A percentile compares a stretch with the other conserved stretches of the same genome.
phyloP scores from a whole-genome alignment of 2,888 invertebrate genomes.

The Euplagia quadripunctaria region DNA sequence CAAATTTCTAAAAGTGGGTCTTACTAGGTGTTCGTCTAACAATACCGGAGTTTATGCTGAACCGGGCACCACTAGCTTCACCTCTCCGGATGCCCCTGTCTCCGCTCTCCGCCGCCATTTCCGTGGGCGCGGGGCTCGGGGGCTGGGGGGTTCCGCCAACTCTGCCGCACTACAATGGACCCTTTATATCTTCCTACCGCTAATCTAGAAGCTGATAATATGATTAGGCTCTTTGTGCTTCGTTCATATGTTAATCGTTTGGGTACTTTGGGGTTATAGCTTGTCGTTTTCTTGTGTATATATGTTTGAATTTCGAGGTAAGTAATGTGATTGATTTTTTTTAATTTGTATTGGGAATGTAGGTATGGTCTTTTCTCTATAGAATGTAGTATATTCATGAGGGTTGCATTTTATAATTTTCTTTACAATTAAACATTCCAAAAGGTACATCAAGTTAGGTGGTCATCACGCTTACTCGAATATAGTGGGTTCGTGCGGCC shows the following conservation, averaged over 20 bases:
- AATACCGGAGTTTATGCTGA: conserved; percentile 52
- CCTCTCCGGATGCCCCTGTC: conserved; percentile 82
- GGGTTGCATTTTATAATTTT: too few relatives aligned
- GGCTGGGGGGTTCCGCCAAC: conserved; percentile 56
- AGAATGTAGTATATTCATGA: too few relatives aligned
- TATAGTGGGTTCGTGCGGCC: too few relatives aligned
- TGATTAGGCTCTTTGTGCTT: conserved; percentile 69
- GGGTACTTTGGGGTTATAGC: conserved; percentile 26
- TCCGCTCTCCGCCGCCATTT: conserved; percentile 82
- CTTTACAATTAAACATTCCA: too few relatives aligned
- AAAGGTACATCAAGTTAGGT: too few relatives aligned
- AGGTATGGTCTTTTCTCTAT: too few relatives aligned
- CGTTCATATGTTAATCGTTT: conserved; percentile 49
- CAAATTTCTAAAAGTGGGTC: conserved; percentile 43
- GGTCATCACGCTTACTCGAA: too few relatives aligned
- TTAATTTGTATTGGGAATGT: too few relatives aligned
- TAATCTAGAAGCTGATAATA: conserved; percentile 78
- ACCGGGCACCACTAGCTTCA: conserved; percentile 64
- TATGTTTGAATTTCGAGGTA: conserved; percentile 3
- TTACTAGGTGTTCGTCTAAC: conserved; percentile 43
- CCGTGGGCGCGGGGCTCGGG: conserved; percentile 61
- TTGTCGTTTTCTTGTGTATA: conserved; percentile 7
- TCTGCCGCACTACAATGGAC: conserved; percentile 74
- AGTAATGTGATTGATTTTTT: neutral
- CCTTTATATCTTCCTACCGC: conserved; percentile 80